phyloP scores from a whole-genome alignment of 2,888 invertebrate species.

The Tineola bisselliella region DNA sequence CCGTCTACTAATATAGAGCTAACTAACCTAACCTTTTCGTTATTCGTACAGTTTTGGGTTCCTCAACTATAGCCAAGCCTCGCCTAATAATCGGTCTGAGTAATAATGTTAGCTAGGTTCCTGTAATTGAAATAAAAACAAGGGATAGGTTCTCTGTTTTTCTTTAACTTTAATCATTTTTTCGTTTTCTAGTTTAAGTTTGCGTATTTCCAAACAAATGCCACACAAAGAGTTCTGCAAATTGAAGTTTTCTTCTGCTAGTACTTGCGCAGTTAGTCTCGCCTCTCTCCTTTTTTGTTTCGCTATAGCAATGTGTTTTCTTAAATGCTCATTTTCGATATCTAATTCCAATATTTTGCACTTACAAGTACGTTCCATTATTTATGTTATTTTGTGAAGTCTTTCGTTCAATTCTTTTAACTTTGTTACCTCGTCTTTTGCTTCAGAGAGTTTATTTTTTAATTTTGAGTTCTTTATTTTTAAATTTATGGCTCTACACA shows the following conservation, averaged over 20 bases:
- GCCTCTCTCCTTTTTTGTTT: conserved; percentile 39
- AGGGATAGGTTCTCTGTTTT: neutral
- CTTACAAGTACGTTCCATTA: conserved; percentile 17
- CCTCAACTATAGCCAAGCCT: too few relatives aligned
- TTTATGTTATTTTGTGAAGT: conserved; percentile 14
- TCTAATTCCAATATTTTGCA: conserved; percentile 25
- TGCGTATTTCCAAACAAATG: conserved; percentile 27
- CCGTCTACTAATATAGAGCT: too few relatives aligned
- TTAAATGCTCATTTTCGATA: conserved; percentile 33
- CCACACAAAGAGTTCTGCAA: conserved; percentile 35
- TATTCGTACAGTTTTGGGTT: too few relatives aligned
- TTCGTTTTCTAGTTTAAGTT: conserved; percentile 24
- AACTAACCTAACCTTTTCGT: too few relatives aligned
- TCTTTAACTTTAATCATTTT: conserved; percentile 7
- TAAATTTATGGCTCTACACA: conserved; percentile 49
- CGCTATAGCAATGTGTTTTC: conserved; percentile 28
- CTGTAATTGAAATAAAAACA: neutral
- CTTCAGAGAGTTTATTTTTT: conserved; percentile 27
- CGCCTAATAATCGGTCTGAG: too few relatives aligned
- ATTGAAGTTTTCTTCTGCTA: conserved; percentile 42
- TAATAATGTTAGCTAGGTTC: neutral
- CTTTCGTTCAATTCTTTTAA: conserved; percentile 23
- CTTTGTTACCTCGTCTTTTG: conserved; percentile 27
- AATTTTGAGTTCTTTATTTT: conserved; percentile 36
- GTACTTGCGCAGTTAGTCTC: conserved; percentile 27